Percentiles rank a stretch among this genome's conserved stretches.
Conservation (phyloP, 2,888 invertebrate genomes). For the Teleogryllus oceanicus region DNA sequence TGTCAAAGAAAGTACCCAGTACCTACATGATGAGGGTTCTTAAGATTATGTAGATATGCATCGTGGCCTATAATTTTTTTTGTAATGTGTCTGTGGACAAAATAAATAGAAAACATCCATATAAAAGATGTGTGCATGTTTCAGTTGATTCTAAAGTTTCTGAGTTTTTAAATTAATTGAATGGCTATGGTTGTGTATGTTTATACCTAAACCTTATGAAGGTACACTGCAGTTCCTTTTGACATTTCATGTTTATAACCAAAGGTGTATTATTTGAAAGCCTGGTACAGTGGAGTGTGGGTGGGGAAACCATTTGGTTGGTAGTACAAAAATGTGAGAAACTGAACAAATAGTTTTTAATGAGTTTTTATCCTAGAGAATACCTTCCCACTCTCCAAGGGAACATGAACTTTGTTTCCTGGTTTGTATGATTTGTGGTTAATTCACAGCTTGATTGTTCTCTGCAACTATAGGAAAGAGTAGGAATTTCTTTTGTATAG, state of each 20-base stretch:
- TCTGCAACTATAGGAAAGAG: background rate
- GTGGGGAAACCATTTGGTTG: background rate
- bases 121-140: background rate
- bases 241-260: background rate
- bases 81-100: background rate
- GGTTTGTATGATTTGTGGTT: background rate
- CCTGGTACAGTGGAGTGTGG: background rate
- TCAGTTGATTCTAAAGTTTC: background rate
- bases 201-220: background rate
- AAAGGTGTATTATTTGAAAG: background rate
- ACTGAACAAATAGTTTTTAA: background rate
- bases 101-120: background rate
- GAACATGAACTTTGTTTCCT: background rate
- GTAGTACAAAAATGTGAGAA: background rate
- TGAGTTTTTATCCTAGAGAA: background rate
- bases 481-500: slow-evolving; percentile 10
- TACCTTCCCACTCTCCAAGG: background rate
- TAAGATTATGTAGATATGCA: background rate
- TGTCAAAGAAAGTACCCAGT: background rate
- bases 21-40: too few relatives aligned
- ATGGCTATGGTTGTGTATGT: slow-evolving; percentile 11
- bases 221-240: slow-evolving; percentile 6
- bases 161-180: background rate
- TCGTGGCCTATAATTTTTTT: background rate
- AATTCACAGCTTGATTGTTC: background rate